phyloP scores from a whole-genome alignment of 64 coral and sea anemone genomes.

The Montipora sp. region DNA sequence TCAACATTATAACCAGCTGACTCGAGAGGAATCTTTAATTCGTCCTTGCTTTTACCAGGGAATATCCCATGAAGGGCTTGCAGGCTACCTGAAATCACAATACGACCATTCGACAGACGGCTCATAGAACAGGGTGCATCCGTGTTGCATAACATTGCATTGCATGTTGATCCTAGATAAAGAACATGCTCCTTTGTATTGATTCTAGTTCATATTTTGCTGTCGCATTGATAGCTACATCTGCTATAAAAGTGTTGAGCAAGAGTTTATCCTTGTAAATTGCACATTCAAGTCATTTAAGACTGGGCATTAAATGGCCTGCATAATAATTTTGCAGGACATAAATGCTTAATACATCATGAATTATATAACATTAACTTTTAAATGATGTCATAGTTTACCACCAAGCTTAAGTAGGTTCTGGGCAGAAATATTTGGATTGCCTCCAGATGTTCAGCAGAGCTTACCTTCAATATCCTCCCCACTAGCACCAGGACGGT shows the following conservation, averaged over 20 bases:
- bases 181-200: constrained; percentile 20
- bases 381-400: constrained; percentile 17
- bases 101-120: constrained; percentile 1
- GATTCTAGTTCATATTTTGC: constrained; percentile 15
- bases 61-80: constrained; percentile 17
- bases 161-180: constrained; percentile 19
- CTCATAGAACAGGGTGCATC: constrained; percentile 10
- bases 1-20: constrained; percentile 13
- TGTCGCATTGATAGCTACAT: constrained; percentile 11
- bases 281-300: constrained; percentile 16
- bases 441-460: constrained; percentile 17
- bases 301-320: constrained; percentile 14
- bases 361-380: constrained; percentile 21
- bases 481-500: constrained; percentile 11
- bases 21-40: not conserved
- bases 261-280: constrained; percentile 23
- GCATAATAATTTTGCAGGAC: constrained; percentile 19
- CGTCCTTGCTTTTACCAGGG: constrained; percentile 17
- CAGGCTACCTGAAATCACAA: constrained; percentile 13
- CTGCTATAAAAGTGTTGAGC: constrained; percentile 11
- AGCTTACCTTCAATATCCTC: constrained; percentile 18
- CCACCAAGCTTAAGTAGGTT: constrained; percentile 18
- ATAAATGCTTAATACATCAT: constrained; percentile 21
- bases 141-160: constrained; percentile 7
- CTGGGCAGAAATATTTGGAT: constrained; percentile 22